A percentile compares a stretch with the other conserved stretches of the same genome.
phyloP scores from a whole-genome alignment of 1,140 invertebrate genomes.

The Drosophila murphyi region DNA sequence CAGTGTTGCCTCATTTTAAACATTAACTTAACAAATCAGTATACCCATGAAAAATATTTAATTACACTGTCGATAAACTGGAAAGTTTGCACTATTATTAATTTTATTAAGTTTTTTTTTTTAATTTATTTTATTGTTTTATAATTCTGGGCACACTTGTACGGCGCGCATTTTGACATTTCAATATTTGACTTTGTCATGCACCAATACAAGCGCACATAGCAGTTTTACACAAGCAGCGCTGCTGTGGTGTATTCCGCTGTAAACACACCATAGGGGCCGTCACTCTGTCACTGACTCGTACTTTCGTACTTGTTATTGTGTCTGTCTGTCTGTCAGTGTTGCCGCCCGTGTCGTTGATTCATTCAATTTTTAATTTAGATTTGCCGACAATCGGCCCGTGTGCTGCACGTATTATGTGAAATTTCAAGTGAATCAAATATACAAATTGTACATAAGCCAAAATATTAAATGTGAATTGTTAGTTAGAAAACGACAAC shows the following conservation, averaged over 20 bases:
- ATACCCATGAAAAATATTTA: neutral
- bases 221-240: constrained; percentile 15
- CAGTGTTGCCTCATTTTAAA: constrained; percentile 30
- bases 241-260: constrained; percentile 39
- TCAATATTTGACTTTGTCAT: constrained; percentile 49
- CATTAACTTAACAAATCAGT: neutral
- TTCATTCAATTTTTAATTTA: constrained; percentile 28
- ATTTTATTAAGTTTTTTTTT: too few relatives aligned
- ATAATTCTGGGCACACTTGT: constrained; percentile 33
- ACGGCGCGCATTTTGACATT: constrained; percentile 48
- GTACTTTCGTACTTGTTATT: constrained; percentile 51
- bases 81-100: too few relatives aligned
- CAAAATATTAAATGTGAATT: constrained; percentile 1
- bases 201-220: constrained; percentile 29
- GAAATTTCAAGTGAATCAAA: constrained; percentile 33
- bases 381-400: constrained; percentile 34
- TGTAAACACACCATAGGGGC: constrained; percentile 48
- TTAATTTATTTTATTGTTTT: neutral
- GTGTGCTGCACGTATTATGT: constrained; percentile 30
- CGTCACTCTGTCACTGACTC: constrained; percentile 41
- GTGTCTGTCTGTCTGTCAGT: constrained; percentile 48
- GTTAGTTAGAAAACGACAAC: neutral
- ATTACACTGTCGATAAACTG: too few relatives aligned
- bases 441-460: constrained; percentile 9
- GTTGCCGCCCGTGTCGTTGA: constrained; percentile 45